Base-by-base conservation (phyloP, 2,797 vertebrate genomes). In the Micrastur ruficollis region DNA sequence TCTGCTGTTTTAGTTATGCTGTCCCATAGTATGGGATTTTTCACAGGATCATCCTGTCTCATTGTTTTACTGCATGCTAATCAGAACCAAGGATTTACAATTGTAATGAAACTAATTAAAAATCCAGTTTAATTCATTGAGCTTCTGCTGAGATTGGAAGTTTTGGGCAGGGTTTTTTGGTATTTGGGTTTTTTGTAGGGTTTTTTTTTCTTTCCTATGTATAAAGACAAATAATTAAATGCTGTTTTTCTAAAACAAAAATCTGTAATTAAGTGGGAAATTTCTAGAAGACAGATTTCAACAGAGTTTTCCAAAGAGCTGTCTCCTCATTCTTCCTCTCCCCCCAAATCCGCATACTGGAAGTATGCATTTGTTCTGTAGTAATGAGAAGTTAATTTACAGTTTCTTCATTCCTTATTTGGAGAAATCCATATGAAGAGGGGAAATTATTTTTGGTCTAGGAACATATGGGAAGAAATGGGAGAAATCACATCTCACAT, bases 341-440 rank as follows among this genome's bases (percentile, higher is more conserved):
- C 70, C 47, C 75, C 31, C 34, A 90, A 63, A 89, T 92, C 89
- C 88, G 84, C 89, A 95, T 97, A 96, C 74, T 96, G 95, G 74
- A 93, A 91, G 36, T 85, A 81, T 78, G 46, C 91, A 92, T 90
- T 95, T 96, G 79, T 95, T 93, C 81, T 90, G 65, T 94, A 96
- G 95, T 96, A 97, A 97, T 95, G 95, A 97, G 95, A 90, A 96
- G 89, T 91, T 93, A 97, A 97, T 97, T 97, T 97, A 92, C 95
- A 91, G 81, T 72, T 96, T 89, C 75, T 95, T 92, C 81, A 78
- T 31, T 95, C 95, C 93, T 93, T 95, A 90, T 94, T 91, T 96
- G 96, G 89, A 95, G 49, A 94, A 95, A 96, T 93, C 75, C 89
- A 88, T 95, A 88, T 68, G 96, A 96, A 96, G 75, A 95, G 65